These are phyloP conservation scores for Trachops cirrhosus DNA, from an alignment of 2,797 vertebrate genomes.

Conservation along the genomic window DNA sequence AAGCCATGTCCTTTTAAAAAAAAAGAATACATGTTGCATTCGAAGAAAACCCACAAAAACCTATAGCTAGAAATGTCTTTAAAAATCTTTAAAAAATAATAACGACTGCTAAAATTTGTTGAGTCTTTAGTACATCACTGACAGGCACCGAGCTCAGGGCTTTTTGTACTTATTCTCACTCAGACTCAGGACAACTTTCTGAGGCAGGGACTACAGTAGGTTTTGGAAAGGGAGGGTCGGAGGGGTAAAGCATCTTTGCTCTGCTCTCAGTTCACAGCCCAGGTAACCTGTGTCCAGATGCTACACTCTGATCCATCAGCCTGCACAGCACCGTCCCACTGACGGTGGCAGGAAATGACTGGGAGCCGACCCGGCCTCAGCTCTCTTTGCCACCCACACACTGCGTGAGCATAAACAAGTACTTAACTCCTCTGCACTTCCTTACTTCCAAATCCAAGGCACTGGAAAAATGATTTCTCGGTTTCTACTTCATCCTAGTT, in stretches of 20 bases:
- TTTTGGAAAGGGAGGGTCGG: background rate
- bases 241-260: background rate
- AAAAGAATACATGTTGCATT: background rate
- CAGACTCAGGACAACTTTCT: background rate
- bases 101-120: background rate
- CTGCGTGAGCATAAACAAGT: background rate
- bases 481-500: background rate
- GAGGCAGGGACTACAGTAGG: background rate
- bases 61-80: background rate
- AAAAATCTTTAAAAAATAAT: background rate
- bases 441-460: slow-evolving; percentile 12
- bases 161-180: background rate
- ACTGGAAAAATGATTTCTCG: background rate
- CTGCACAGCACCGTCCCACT: background rate
- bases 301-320: background rate
- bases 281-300: background rate
- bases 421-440: background rate
- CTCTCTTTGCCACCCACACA: background rate
- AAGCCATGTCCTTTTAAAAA: background rate
- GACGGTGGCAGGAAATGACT: background rate
- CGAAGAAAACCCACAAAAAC: background rate
- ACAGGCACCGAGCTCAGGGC: background rate
- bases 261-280: background rate
- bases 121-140: background rate
- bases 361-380: background rate